A percentile compares a stretch with the other conserved stretches of the same genome.
These are phyloP conservation scores for Diprion similis DNA, from an alignment of 1,140 invertebrate species.

Conservation along the genomic window DNA sequence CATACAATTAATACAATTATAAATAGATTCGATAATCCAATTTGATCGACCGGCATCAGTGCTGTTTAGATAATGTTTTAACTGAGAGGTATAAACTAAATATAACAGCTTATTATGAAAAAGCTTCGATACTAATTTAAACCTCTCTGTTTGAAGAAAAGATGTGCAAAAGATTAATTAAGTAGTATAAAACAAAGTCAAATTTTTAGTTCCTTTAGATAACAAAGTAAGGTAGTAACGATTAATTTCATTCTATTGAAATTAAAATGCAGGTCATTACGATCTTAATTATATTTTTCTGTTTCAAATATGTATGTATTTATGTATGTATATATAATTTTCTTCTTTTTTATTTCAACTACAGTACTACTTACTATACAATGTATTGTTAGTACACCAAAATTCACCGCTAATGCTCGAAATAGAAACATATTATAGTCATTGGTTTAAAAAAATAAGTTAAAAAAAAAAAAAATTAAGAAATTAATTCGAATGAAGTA, in stretches of 20 bases:
- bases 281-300: conserved; percentile 4
- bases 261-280: neutral
- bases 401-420: conserved; percentile 21
- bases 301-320: conserved; percentile 15
- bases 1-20: no score
- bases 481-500: conserved; percentile 2
- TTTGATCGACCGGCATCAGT: no score
- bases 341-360: conserved; percentile 49
- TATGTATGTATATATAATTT: conserved; percentile 17
- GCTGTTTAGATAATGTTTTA: no score
- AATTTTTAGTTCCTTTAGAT: no score
- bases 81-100: no score
- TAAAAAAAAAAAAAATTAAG: neutral
- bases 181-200: no score
- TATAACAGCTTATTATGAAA: no score
- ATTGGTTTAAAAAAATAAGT: neutral
- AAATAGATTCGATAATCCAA: no score
- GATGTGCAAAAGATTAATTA: no score
- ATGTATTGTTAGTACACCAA: conserved; percentile 47
- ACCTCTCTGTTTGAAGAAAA: no score
- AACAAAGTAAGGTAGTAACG: neutral
- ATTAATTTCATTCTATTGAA: neutral
- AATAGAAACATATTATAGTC: neutral
- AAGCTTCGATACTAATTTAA: no score
- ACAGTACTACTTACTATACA: conserved; percentile 54